These are phyloP conservation scores for Xylota segnis DNA, from an alignment of 2,888 invertebrate genomes.

Conservation along the genomic window DNA sequence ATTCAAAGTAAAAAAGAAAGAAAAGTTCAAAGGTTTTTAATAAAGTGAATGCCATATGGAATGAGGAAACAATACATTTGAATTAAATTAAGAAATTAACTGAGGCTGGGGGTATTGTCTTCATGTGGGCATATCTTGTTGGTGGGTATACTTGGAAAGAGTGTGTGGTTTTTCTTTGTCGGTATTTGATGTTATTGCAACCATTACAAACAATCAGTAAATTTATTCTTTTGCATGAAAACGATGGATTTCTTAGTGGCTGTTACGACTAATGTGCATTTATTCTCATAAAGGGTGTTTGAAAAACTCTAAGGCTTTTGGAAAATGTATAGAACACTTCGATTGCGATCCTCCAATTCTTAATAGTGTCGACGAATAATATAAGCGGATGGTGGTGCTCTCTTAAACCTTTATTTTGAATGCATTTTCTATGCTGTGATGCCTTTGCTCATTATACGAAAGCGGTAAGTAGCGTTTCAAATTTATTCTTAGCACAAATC, in stretches of 20 bases:
- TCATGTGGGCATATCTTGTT: slow-evolving; percentile 6
- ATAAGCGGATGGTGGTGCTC: no score
- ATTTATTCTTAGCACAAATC: no score
- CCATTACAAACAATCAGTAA: slow-evolving; percentile 4
- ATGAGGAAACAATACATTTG: slow-evolving; percentile 30
- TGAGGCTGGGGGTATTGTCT: slow-evolving; percentile 17
- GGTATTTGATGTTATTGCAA: neutral
- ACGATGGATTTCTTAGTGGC: neutral
- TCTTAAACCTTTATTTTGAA: no score
- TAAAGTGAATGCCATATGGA: slow-evolving; percentile 55
- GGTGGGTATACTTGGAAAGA: neutral
- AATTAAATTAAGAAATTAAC: slow-evolving; percentile 20
- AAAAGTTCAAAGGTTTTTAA: slow-evolving; percentile 41
- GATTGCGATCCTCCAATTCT: no score
- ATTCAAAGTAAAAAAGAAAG: slow-evolving; percentile 35
- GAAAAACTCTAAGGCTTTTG: no score
- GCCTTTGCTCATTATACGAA: no score
- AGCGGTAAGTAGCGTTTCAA: no score
- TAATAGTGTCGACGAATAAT: no score
- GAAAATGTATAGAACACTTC: no score
- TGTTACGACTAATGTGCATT: neutral
- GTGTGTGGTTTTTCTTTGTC: slow-evolving; percentile 2
- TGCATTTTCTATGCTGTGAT: no score
- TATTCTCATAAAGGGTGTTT: no score
- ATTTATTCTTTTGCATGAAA: neutral